Percentiles rank a stretch among this genome's conserved stretches.
Conservation (phyloP, 2,888 invertebrate genomes). For the Blastobasis lacticolella region DNA sequence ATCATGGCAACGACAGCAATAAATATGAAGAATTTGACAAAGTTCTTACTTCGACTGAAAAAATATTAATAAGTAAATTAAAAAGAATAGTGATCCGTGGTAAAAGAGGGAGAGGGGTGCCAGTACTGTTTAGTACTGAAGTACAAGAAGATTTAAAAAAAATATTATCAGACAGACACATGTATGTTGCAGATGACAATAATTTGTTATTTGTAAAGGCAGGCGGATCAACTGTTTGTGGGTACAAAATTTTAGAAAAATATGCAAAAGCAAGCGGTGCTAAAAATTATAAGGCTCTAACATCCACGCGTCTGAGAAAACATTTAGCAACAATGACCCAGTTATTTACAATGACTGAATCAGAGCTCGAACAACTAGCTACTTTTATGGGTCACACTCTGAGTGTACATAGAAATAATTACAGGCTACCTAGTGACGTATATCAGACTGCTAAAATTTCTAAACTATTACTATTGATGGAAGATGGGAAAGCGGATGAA, state of each 20-base stretch:
- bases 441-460: slow-evolving; percentile 17
- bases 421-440: slow-evolving; percentile 11
- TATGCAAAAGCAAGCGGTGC: slow-evolving; percentile 13
- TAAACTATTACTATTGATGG: slow-evolving; percentile 16
- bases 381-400: slow-evolving; percentile 16
- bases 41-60: not conserved
- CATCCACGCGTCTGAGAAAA: slow-evolving; percentile 16
- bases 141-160: slow-evolving; percentile 15
- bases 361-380: slow-evolving; percentile 12
- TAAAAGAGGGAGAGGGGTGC: slow-evolving; percentile 14
- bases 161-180: slow-evolving; percentile 8
- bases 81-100: slow-evolving; percentile 6
- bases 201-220: slow-evolving; percentile 15
- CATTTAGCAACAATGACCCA: slow-evolving; percentile 18
- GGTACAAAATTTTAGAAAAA: slow-evolving; percentile 16
- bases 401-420: slow-evolving; percentile 11
- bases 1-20: not conserved
- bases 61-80: slow-evolving; percentile 1
- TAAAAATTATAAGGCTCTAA: slow-evolving; percentile 12
- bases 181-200: slow-evolving; percentile 10
- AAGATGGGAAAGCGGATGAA: slow-evolving; percentile 14
- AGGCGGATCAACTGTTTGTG: slow-evolving; percentile 3
- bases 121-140: slow-evolving; percentile 16
- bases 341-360: slow-evolving; percentile 12
- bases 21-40: not conserved